These are phyloP conservation scores for Resseliella maxima DNA, from an alignment of 2,888 invertebrate genomes.

Conservation along the genomic window DNA sequence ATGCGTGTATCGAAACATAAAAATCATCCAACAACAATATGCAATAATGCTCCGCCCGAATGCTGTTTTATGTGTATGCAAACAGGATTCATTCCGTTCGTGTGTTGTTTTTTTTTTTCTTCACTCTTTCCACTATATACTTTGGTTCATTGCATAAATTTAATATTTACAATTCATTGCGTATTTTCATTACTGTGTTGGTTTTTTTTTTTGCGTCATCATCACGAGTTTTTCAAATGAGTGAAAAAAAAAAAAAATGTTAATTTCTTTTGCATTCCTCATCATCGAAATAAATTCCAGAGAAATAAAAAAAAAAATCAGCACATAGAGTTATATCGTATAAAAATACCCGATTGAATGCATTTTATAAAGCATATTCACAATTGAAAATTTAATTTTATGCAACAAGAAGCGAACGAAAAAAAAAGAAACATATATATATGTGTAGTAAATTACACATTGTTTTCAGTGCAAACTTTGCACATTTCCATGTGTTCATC, in stretches of 20 bases:
- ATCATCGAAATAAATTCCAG: conserved; percentile 39
- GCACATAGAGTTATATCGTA: neutral
- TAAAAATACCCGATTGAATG: neutral
- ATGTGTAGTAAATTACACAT: conserved; percentile 13
- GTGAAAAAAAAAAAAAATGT: neutral
- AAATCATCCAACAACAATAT: neutral
- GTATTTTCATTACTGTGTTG: neutral
- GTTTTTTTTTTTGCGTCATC: neutral
- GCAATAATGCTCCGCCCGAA: conserved; percentile 48
- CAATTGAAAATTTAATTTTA: conserved; percentile 43
- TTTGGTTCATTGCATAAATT: conserved; percentile 31
- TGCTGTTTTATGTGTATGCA: conserved; percentile 23
- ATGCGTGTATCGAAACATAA: conserved; percentile 19
- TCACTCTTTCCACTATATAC: neutral
- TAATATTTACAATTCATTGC: conserved; percentile 51
- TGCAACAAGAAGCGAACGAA: conserved; percentile 19
- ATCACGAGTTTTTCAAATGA: neutral
- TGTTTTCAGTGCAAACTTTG: conserved; percentile 53
- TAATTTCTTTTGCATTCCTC: conserved; percentile 41
- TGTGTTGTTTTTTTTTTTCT: neutral
- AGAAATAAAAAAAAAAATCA: neutral
- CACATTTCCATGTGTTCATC: conserved; percentile 40
- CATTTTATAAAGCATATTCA: conserved; percentile 51
- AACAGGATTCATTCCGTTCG: neutral
- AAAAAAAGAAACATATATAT: neutral